Conservation (phyloP, 2,113 vertebrate genomes). For the Spilogale gracilis region DNA sequence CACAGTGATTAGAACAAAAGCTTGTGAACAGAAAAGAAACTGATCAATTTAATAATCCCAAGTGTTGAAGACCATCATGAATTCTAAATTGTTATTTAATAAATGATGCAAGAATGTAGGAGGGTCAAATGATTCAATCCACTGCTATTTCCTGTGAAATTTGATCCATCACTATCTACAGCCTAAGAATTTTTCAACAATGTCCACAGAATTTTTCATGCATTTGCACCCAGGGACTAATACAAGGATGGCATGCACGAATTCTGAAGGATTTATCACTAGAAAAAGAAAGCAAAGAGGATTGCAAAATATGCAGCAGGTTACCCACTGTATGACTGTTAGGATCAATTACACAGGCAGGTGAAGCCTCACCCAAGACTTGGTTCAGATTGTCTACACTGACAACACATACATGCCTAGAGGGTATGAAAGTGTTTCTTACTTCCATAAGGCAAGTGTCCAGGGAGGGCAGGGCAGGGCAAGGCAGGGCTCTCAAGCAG, state of each 20-base stretch:
- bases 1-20: background rate
- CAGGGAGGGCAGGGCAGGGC: background rate
- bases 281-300: background rate
- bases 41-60: background rate
- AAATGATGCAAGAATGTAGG: background rate
- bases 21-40: background rate
- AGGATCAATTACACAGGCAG: background rate
- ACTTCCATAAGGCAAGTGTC: background rate
- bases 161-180: background rate
- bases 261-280: background rate
- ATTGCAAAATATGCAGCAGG: background rate
- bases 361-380: accelerated
- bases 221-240: background rate
- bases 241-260: background rate
- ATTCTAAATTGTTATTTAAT: background rate
- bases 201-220: background rate
- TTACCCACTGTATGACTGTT: background rate
- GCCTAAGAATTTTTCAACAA: background rate
- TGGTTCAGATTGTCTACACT: too few relatives aligned
- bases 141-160: background rate
- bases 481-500: background rate
- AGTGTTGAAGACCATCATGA: background rate
- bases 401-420: background rate
- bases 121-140: background rate
- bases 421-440: background rate